Base-by-base conservation (phyloP, 2,113 vertebrate genomes). In the Seriola aureovittata region DNA sequence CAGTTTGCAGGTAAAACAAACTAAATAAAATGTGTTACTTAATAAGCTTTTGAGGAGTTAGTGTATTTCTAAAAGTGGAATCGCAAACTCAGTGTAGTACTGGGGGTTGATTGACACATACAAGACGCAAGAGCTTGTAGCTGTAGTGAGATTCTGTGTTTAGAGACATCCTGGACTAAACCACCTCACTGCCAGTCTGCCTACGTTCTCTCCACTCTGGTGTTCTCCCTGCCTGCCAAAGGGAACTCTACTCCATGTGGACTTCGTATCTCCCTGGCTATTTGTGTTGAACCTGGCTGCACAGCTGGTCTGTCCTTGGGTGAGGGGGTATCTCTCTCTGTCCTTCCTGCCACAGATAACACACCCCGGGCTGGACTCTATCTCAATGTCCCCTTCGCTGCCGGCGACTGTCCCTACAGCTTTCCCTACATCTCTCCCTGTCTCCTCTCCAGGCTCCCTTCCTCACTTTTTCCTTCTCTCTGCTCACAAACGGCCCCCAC, bases 301-400 rank as follows among this genome's bases (percentile, higher is more conserved):
- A 29, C 8, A 17, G 55, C 21, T 59, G 65, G 14, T 55, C 60
- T 68, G 63, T 32, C 3, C 42, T 23, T 32, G 62, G 42, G 13
- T 32, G 50, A 21, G 13, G 44, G 19, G 54, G 54, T 1, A 0
- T 52, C 46, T 57, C 13, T 76, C 62, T 38, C 16, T 60, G 93
- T 86, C 85, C 84, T 89, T 85, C 88, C 89, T 91, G 84, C 90
- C 92, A 78, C 66, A 77, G 77, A 79, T 12, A 84, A 92, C 89
- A 78, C 58, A 88, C 92, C 94, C 95, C 86, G 95, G 93, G 87
- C 95, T 96, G 54, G 95, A 96, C 58, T 96, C 96, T 92, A 94
- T 91, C 85, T 95, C 91, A 84, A 89, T 93, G 89, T 93, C 88
- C 48, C 95, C 95, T 93, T 96, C 94, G 92, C 96, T 96, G 92